These are phyloP conservation scores for Callosobruchus maculatus DNA, from an alignment of 2,888 invertebrate species.

Conservation along the genomic window DNA sequence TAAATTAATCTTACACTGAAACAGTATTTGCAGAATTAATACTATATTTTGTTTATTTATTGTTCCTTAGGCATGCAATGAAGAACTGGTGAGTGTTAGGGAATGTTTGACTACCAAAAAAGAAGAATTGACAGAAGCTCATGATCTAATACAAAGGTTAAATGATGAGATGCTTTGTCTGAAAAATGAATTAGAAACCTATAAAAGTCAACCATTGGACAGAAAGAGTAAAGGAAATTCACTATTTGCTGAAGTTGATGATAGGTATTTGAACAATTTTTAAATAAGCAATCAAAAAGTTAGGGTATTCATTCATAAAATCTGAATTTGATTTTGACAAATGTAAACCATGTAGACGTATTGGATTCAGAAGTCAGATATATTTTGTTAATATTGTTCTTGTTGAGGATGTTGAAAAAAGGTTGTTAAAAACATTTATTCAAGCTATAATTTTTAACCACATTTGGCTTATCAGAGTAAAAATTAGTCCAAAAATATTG, in stretches of 20 bases:
- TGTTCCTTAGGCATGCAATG: conserved; percentile 21
- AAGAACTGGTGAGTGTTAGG: conserved; percentile 25
- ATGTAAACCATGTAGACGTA: too few species aligned
- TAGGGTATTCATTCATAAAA: neutral
- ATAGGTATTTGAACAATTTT: conserved; percentile 27
- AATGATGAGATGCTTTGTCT: conserved; percentile 34
- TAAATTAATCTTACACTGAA: too few species aligned
- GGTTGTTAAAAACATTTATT: too few species aligned
- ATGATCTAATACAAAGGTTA: conserved; percentile 28
- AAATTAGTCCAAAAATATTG: too few species aligned
- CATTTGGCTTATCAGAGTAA: too few species aligned
- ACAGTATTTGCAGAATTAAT: too few species aligned
- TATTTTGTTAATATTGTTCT: too few species aligned
- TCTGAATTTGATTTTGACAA: too few species aligned
- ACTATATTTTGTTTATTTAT: too few species aligned
- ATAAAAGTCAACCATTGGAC: conserved; percentile 36
- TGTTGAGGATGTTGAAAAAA: too few species aligned
- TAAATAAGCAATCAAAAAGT: neutral
- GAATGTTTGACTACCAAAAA: conserved; percentile 29
- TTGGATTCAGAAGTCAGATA: too few species aligned
- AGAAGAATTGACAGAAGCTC: conserved; percentile 32
- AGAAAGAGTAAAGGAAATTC: conserved; percentile 40
- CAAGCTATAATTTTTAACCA: too few species aligned
- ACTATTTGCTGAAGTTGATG: conserved; percentile 44
- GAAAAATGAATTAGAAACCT: conserved; percentile 33